Evolutionary conservation across 2,888 invertebrate species (phyloP), one percentile per base, ranked within the genome.

Genomic region (Pandemis cinnamomeana): DNA sequence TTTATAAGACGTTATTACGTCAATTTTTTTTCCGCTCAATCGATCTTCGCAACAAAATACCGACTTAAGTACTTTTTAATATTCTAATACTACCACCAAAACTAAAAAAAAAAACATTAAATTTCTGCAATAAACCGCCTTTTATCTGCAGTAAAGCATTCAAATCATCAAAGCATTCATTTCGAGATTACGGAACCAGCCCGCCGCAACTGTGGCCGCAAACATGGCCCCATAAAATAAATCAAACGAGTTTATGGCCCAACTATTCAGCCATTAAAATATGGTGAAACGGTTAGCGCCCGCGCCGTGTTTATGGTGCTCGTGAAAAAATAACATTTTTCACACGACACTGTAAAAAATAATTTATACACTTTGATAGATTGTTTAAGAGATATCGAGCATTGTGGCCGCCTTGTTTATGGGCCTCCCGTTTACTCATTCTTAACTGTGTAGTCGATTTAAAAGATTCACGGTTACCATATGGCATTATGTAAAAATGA

Each of bases 221-320:
- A 79, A 68, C 84, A 82, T 81, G 83, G 78, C 83, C 82, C 84
- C 87, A 90, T 92, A 92, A 92, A 92, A 93, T 92, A 92, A 92
- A 92, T 93, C 93, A 92, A 89, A 89, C 84, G 85, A 88, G 85
- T 92, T 92, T 92, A 92, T 87, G 89, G 87, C 83, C 86, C 85
- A 90, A 91, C 91, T 92, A 92, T 88, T 85, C 85, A 81, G 81
- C 89, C 87, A 90, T 92, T 91, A 92, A 92, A 92, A 91, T 91
- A 92, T 91, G 91, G 88, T 86, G 88, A 88, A 90, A 89, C 89
- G 89, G 85, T 91, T 87, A 89, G 84, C 85, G 82, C 82, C 82
- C 80, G 82, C 81, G 64, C 61, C 63, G 42, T 67, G 55, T 76
- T 76, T 76, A 76, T 73, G 66, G 67, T 41, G 67, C 20, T 80